A percentile compares a stretch with the other conserved stretches of the same genome.
Conservation (phyloP, 1,140 invertebrate species). For the Leptopilina boulardi region DNA sequence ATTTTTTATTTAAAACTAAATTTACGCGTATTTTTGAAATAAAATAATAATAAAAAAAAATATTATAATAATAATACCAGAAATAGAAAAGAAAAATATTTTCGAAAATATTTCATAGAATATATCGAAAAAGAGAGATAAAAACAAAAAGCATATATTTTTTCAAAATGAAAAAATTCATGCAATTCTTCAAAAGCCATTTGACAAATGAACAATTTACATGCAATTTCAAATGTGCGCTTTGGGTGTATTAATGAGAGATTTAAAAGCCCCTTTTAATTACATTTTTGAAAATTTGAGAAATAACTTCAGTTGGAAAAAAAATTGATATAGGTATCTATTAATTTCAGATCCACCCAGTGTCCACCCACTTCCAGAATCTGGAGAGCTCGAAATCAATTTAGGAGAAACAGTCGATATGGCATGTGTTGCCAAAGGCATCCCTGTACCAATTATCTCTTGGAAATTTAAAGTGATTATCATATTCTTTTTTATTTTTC, state of each 20-base stretch:
- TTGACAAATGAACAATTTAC: not conserved
- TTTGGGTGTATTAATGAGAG: not conserved
- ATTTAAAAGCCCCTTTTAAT: slow-evolving; percentile 17
- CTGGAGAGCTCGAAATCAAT: slow-evolving; percentile 82
- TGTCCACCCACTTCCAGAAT: slow-evolving; percentile 80
- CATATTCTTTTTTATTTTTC: not conserved
- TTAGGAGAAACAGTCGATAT: slow-evolving; percentile 84
- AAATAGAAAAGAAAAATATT: too few species aligned
- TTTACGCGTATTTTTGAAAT: too few species aligned
- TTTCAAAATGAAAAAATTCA: too few species aligned
- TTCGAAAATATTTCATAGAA: too few species aligned
- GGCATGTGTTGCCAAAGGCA: slow-evolving; percentile 81
- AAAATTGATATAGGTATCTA: slow-evolving; percentile 34
- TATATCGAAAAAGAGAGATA: too few species aligned
- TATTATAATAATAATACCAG: too few species aligned
- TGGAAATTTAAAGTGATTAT: slow-evolving; percentile 81
- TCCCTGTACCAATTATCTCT: slow-evolving; percentile 81
- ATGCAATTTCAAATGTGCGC: not conserved
- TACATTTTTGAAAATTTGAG: slow-evolving; percentile 3
- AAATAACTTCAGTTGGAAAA: slow-evolving; percentile 30
- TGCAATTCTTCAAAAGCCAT: not conserved
- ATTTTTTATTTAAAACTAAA: too few species aligned
- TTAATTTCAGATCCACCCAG: slow-evolving; percentile 80
- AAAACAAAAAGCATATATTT: too few species aligned
- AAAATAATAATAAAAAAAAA: too few species aligned